Evolutionary conservation across 2,888 invertebrate species (phyloP).

Genomic region (Thymelicus sylvestris): DNA sequence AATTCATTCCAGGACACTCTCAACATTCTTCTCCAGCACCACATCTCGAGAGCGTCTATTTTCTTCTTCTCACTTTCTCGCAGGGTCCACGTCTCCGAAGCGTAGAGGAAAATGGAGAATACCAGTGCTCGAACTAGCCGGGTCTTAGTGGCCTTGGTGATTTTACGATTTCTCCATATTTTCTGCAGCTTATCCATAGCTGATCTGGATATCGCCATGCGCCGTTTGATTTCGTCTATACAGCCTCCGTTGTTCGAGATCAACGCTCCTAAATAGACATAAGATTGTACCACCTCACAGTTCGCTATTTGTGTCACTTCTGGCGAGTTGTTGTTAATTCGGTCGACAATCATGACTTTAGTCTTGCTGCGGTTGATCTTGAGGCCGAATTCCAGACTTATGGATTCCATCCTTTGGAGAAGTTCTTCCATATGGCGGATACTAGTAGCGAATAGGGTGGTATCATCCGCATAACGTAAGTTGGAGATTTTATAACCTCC

Average conservation of each 20-base stretch:
- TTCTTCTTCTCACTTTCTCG: neutral
- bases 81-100: constrained; percentile 5
- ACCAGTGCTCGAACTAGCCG: neutral
- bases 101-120: neutral
- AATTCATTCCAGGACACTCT: neutral
- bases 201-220: constrained; percentile 2
- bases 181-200: neutral
- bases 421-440: constrained; percentile 30
- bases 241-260: neutral
- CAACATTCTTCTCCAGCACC: neutral
- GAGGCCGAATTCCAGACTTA: constrained; percentile 33
- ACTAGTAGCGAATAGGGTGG: no score
- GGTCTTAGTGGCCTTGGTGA: neutral
- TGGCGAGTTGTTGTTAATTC: constrained; percentile 8
- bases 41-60: constrained; percentile 12
- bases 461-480: no score
- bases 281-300: neutral
- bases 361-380: constrained; percentile 37
- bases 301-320: neutral
- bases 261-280: constrained; percentile 10
- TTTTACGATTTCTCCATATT: constrained; percentile 2
- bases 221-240: neutral
- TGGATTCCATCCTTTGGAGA: constrained; percentile 14
- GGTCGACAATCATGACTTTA: constrained; percentile 35
- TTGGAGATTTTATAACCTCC: no score